Base-by-base conservation (phyloP, 1,140 invertebrate genomes). In the Zophobas atratus region DNA sequence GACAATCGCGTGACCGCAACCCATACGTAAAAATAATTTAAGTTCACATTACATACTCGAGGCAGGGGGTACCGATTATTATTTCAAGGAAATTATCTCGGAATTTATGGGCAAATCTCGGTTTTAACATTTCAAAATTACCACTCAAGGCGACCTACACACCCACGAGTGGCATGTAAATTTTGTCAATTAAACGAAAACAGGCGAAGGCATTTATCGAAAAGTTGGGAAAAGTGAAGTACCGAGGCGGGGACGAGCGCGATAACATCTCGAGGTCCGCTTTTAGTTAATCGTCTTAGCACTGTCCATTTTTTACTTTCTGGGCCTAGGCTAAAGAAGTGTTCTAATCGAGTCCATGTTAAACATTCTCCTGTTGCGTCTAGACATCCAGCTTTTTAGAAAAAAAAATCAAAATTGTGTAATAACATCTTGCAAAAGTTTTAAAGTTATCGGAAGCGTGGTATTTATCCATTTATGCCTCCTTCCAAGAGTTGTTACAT, bases 1-100 rank as follows among this genome's bases (percentile, higher is more conserved):
- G 71, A 55, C 55, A 73, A 56, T 73, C 71, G 71, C 71, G 71
- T 73, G 71, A 73, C 39, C 71, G 2, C 43, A 53, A 33, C 48
- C 48, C 36, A 72, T 72, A 72, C 51, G 46, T 38, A 72, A 48
- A n/a, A 53, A 72, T 71, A 51, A 71, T 72, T 60, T 60, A 60
- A 46, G 56, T 60, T 39, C 38, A 39, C 35, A 35, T 60, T 60
- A 60, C 56, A 60, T 60, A 60, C 6, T 33, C 56, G 3, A 39
- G 38, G 56, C 56, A 6, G 56, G 56, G 56, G 56, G 56, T 39
- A 39, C 1, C 38, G 56, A 60, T 60, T 60, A 60, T 60, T 60
- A 60, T 60, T 60, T 60, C 56, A 60, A 38, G 56, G 4, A 60
- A 60, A 60, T 60, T 60, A 60, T 35, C 33, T 60, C 56, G 56